A percentile compares a stretch with the other conserved stretches of the same genome.
These are phyloP conservation scores for Pipistrellus pipistrellus DNA, from an alignment of 2,797 vertebrate species.

Conservation along the genomic window DNA sequence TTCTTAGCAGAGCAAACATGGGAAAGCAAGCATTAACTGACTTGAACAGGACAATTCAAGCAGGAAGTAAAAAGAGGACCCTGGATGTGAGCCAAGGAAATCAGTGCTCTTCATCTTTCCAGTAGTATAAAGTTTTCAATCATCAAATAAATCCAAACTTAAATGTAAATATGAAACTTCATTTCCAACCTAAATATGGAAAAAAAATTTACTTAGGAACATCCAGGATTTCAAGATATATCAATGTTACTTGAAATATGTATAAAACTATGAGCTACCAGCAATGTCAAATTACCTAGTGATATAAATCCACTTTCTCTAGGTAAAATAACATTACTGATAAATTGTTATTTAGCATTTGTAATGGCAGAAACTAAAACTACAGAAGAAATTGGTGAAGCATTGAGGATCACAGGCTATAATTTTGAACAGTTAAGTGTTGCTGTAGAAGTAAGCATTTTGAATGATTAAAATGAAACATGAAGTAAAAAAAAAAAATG, in stretches of 20 bases:
- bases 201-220: background rate
- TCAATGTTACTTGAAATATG: background rate
- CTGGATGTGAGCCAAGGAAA: background rate
- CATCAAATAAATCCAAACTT: background rate
- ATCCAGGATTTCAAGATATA: background rate
- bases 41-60: background rate
- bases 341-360: background rate
- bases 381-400: conserved; percentile 81
- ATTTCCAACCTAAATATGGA: background rate
- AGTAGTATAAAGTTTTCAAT: background rate
- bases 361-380: conserved; percentile 39
- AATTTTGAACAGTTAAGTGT: conserved; percentile 80
- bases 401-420: conserved; percentile 75
- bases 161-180: background rate
- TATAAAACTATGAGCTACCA: background rate
- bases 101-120: background rate
- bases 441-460: conserved; percentile 81
- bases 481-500: background rate
- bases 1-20: background rate
- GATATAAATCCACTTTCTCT: background rate
- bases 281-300: background rate
- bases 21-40: background rate
- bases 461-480: conserved; percentile 36
- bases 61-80: background rate
- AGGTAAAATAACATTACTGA: background rate